Percentiles rank a stretch among this genome's conserved stretches.
Evolutionary conservation across 2,797 vertebrate species (phyloP).

Genomic region (Antennarius maculatus): DNA sequence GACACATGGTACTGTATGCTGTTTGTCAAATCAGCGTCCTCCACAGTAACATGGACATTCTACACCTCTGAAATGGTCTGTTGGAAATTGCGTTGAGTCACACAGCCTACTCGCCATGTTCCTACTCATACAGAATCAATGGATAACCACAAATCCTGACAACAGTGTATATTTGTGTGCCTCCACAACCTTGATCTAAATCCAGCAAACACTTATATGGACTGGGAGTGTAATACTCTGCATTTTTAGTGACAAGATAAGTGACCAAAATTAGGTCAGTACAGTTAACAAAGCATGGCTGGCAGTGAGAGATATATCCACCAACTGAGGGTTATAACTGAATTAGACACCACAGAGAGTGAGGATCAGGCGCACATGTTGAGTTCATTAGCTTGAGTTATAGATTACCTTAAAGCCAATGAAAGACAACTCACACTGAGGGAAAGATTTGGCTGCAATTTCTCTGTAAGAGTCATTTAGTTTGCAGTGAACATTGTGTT

Average conservation of each 20-base stretch:
- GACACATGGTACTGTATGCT: conserved; percentile 35
- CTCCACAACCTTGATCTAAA: conserved; percentile 46
- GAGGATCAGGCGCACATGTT: conserved; percentile 66
- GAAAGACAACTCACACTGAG: conserved; percentile 43
- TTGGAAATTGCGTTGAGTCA: conserved; percentile 66
- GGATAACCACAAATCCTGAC: conserved; percentile 25
- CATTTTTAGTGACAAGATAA: conserved; percentile 67
- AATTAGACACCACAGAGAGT: conserved; percentile 67
- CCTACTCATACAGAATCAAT: conserved; percentile 48
- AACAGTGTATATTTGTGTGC: conserved; percentile 26
- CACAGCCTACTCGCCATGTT: conserved; percentile 55
- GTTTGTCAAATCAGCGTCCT: conserved; percentile 60
- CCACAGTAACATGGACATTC: conserved; percentile 41
- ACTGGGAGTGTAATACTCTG: conserved; percentile 42
- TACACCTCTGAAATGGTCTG: conserved; percentile 25
- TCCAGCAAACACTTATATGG: conserved; percentile 48
- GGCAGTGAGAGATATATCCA: conserved; percentile 67
- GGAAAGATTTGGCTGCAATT: conserved; percentile 26
- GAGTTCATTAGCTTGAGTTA: conserved; percentile 58
- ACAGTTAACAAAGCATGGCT: conserved; percentile 61
- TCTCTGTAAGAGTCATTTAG: conserved; percentile 39
- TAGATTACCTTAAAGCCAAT: conserved; percentile 66
- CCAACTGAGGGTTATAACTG: conserved; percentile 54
- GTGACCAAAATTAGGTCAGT: conserved; percentile 72
- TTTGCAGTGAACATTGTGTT: conserved; percentile 21